Conservation (phyloP, 2,888 invertebrate genomes). For the Conchocele bisecta region DNA sequence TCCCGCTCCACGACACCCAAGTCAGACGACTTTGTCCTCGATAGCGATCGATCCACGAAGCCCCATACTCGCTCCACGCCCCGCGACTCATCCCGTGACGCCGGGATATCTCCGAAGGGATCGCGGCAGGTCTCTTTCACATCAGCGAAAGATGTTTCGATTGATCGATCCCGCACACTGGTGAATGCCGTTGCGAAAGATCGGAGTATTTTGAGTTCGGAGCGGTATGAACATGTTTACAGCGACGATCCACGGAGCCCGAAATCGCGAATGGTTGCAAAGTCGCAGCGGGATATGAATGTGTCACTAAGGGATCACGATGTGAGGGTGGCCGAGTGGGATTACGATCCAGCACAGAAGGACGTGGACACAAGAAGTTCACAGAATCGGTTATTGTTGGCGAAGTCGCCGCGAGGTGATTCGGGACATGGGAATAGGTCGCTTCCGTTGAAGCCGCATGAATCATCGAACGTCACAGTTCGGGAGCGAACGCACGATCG, state of each 20-base stretch:
- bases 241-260: constrained; percentile 33
- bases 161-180: constrained; percentile 26
- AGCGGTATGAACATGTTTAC: neutral
- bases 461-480: constrained; percentile 31
- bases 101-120: constrained; percentile 56
- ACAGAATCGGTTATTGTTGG: constrained; percentile 40
- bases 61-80: constrained; percentile 41
- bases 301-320: constrained; percentile 30
- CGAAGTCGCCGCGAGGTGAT: constrained; percentile 45
- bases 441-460: too few species aligned
- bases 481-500: constrained; percentile 15
- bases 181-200: constrained; percentile 10
- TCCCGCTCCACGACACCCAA: constrained; percentile 65
- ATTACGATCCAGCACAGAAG: constrained; percentile 24
- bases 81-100: constrained; percentile 46
- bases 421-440: too few species aligned
- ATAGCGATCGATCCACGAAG: constrained; percentile 34
- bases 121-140: constrained; percentile 51
- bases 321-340: constrained; percentile 35
- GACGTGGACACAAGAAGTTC: constrained; percentile 18
- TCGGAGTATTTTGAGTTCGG: constrained; percentile 1
- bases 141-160: constrained; percentile 30
- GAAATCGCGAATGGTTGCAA: constrained; percentile 27
- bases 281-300: constrained; percentile 32
- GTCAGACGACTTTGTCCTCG: constrained; percentile 53